phyloP scores from a whole-genome alignment of 1,140 invertebrate species.

The Camponotus vicinus region DNA sequence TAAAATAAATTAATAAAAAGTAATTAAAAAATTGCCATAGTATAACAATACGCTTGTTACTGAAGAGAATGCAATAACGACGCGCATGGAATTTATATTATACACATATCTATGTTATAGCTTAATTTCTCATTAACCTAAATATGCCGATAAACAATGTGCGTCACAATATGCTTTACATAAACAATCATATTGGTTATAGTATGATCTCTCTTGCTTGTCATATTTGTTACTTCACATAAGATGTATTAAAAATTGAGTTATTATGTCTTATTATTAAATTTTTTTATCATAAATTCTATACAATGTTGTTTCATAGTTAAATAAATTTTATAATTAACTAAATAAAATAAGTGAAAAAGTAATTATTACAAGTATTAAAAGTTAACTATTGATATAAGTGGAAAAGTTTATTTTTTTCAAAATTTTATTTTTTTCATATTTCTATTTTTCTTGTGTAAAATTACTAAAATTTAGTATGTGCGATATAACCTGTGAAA shows the following conservation, averaged over 20 bases:
- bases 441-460: background rate
- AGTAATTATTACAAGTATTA: too few relatives aligned
- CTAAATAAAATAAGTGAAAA: too few relatives aligned
- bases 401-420: background rate
- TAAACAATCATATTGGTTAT: background rate
- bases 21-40: conserved; percentile 35
- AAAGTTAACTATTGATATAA: too few relatives aligned
- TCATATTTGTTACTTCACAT: background rate
- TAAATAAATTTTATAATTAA: too few relatives aligned
- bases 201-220: background rate
- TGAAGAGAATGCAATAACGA: background rate
- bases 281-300: background rate
- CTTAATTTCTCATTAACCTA: conserved; percentile 58
- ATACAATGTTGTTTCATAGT: background rate
- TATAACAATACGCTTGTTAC: conserved; percentile 38
- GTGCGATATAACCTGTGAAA: background rate
- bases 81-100: conserved; percentile 34
- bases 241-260: background rate
- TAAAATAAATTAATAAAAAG: conserved; percentile 14
- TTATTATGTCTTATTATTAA: background rate
- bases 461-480: conserved; percentile 7
- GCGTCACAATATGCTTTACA: background rate
- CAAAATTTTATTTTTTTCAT: background rate
- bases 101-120: background rate
- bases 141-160: conserved; percentile 69